A percentile compares a stretch with the other conserved stretches of the same genome.
phyloP scores from a whole-genome alignment of 1,140 invertebrate species.

The Phenacoccus solenopsis region DNA sequence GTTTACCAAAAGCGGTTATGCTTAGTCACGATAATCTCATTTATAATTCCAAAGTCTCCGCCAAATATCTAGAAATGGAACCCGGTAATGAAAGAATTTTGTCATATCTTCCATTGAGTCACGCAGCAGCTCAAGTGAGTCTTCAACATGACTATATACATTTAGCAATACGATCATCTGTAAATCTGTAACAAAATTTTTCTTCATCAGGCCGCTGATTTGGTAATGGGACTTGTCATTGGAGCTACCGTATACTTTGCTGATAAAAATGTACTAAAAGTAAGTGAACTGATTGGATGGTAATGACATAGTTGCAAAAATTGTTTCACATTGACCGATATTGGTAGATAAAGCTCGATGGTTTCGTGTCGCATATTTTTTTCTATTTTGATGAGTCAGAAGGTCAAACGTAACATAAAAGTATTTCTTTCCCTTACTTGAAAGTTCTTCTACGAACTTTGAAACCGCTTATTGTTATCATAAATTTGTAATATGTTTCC shows the following conservation, averaged over 20 bases:
- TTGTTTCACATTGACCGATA: too few relatives aligned
- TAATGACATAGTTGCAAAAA: too few relatives aligned
- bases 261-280: constrained; percentile 66
- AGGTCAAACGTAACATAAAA: too few relatives aligned
- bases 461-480: too few relatives aligned
- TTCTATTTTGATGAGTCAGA: too few relatives aligned
- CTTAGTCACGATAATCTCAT: constrained; percentile 76
- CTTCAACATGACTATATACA: not conserved
- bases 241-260: constrained; percentile 64
- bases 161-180: not conserved
- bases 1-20: constrained; percentile 89
- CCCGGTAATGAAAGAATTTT: constrained; percentile 41
- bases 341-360: too few relatives aligned
- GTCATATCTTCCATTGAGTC: constrained; percentile 75
- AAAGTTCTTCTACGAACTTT: too few relatives aligned
- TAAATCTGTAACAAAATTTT: not conserved
- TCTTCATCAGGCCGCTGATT: constrained; percentile 52
- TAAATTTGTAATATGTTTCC: too few relatives aligned
- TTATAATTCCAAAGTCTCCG: constrained; percentile 38
- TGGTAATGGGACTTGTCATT: constrained; percentile 47
- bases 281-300: constrained; percentile 20
- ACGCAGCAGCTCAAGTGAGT: constrained; percentile 55
- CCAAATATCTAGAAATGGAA: constrained; percentile 26
- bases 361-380: too few relatives aligned
- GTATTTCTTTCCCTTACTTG: too few relatives aligned